A percentile compares a stretch with the other conserved stretches of the same genome.
Conservation (phyloP, 53 echinoderm and acorn worm genomes). For the Hippasteria phrygiana region DNA sequence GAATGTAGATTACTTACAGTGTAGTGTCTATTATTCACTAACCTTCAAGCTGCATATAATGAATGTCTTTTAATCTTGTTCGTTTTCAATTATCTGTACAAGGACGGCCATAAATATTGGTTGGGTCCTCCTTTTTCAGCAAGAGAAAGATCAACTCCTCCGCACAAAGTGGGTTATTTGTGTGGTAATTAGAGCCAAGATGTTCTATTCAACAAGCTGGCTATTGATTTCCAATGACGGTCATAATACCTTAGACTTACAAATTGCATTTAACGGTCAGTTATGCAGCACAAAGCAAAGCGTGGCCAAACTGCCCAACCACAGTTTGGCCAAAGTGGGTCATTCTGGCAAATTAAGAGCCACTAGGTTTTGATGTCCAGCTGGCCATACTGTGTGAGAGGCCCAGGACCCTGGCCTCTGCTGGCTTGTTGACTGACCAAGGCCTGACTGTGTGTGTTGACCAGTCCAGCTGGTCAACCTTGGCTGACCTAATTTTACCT, state of each 20-base stretch:
- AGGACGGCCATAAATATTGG: no score
- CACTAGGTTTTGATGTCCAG: not conserved
- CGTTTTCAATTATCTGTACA: no score
- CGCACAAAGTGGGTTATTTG: not conserved
- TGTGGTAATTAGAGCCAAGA: constrained; percentile 10
- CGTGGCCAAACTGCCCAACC: not conserved
- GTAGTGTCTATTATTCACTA: no score
- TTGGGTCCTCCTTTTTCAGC: not conserved
- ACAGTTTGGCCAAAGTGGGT: not conserved
- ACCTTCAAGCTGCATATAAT: no score
- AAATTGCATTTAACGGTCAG: not conserved
- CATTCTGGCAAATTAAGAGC: not conserved
- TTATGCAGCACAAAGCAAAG: not conserved
- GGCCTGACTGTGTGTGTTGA: constrained; percentile 34
- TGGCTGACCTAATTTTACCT: constrained; percentile 34
- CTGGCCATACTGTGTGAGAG: not conserved
- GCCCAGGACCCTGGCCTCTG: not conserved
- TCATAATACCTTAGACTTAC: not conserved
- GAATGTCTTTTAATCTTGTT: no score
- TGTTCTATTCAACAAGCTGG: not conserved
- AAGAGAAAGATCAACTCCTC: not conserved
- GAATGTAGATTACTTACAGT: no score
- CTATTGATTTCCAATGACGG: not conserved
- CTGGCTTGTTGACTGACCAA: constrained; percentile 15
- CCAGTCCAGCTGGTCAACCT: constrained; percentile 54